A percentile compares a stretch with the other conserved stretches of the same genome.
Conservation (phyloP, 2,113 vertebrate genomes). For the Paratilapia polleni region DNA sequence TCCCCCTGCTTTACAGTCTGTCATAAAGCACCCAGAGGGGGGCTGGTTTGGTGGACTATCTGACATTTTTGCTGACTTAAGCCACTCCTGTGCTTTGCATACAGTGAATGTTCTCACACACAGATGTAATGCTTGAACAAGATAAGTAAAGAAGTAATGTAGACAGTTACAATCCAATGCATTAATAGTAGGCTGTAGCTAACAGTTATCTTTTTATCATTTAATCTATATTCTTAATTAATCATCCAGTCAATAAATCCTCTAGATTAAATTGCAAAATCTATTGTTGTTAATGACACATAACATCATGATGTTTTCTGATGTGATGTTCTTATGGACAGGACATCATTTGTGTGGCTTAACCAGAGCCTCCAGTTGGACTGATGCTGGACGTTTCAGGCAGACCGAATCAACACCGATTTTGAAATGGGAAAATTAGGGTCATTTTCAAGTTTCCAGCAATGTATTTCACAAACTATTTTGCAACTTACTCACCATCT, state of each 20-base stretch:
- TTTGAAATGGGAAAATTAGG: too few species aligned
- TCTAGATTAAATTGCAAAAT: background rate
- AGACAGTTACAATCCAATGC: background rate
- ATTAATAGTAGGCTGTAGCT: background rate
- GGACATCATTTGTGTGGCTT: too few species aligned
- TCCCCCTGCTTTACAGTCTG: constrained; percentile 37
- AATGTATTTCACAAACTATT: too few species aligned
- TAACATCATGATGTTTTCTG: background rate
- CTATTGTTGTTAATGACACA: background rate
- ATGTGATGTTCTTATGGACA: background rate
- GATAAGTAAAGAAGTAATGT: background rate
- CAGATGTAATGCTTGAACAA: background rate
- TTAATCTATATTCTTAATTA: background rate
- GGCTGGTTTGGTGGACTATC: constrained; percentile 1
- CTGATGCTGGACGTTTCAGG: too few species aligned
- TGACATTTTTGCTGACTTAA: constrained; percentile 52
- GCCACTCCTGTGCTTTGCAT: constrained; percentile 9
- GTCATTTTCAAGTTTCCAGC: too few species aligned
- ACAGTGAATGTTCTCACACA: background rate
- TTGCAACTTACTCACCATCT: too few species aligned
- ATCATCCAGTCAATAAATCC: background rate
- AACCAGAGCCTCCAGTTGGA: too few species aligned
- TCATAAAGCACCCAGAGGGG: constrained; percentile 33
- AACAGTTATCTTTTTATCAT: background rate
- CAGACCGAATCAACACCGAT: too few species aligned